Evolutionary conservation across 1,140 invertebrate species (phyloP).

Genomic region (Lordiphosa collinella): DNA sequence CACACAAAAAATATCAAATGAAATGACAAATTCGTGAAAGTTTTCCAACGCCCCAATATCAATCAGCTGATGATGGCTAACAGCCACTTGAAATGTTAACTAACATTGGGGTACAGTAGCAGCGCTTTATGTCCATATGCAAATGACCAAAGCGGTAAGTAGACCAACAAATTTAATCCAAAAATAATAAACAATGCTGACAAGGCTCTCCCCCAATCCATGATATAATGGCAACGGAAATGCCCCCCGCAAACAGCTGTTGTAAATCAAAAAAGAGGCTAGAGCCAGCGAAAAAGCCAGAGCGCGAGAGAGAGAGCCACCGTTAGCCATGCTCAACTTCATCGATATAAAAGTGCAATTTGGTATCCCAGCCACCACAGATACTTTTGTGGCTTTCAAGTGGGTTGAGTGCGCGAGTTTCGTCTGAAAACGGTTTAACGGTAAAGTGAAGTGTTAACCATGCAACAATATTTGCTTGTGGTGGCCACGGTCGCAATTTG

Average conservation of each 20-base stretch:
- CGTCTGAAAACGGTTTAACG: background rate
- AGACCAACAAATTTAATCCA: slow-evolving; percentile 30
- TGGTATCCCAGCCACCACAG: slow-evolving; percentile 57
- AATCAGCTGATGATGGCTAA: slow-evolving; percentile 15
- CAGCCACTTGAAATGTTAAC: slow-evolving; percentile 11
- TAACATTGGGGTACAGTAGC: slow-evolving; percentile 18
- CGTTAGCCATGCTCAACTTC: slow-evolving; percentile 6
- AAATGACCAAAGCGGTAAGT: slow-evolving; percentile 31
- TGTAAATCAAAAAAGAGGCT: slow-evolving; percentile 69
- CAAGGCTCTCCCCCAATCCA: slow-evolving; percentile 16
- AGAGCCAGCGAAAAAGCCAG: slow-evolving; percentile 18
- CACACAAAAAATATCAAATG: slow-evolving; percentile 1
- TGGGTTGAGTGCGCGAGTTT: slow-evolving; percentile 46
- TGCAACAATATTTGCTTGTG: slow-evolving; percentile 62
- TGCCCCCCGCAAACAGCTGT: slow-evolving; percentile 56
- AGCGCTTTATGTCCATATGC: slow-evolving; percentile 1
- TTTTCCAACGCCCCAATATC: slow-evolving; percentile 31
- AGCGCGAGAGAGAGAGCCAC: slow-evolving; percentile 2
- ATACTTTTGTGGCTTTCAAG: slow-evolving; percentile 59
- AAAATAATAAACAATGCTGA: slow-evolving; percentile 47
- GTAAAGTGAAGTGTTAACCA: slow-evolving; percentile 20
- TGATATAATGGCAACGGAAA: slow-evolving; percentile 60
- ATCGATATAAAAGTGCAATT: slow-evolving; percentile 75
- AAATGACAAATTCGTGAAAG: slow-evolving; percentile 44
- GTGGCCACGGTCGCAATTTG: slow-evolving; percentile 62